A percentile compares a stretch with the other conserved stretches of the same genome.
These are phyloP conservation scores for Chymomyza costata DNA, from an alignment of 1,140 invertebrate species.

Conservation along the genomic window DNA sequence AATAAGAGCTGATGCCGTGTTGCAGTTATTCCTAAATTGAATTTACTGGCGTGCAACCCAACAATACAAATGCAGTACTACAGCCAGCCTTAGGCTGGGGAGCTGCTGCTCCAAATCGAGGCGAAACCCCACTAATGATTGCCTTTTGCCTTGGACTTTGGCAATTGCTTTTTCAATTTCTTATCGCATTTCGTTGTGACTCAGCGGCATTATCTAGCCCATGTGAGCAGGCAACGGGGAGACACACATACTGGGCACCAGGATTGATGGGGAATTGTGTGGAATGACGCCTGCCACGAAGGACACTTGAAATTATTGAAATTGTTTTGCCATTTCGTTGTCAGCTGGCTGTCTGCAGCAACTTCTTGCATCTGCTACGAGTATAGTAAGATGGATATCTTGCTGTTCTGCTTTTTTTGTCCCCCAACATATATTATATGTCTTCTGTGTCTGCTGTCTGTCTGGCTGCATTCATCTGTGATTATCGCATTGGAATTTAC, in stretches of 20 bases:
- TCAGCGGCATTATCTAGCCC: too few species aligned
- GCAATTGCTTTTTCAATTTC: constrained; percentile 52
- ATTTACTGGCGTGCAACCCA: constrained; percentile 36
- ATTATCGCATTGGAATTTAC: constrained; percentile 64
- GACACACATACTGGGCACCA: too few species aligned
- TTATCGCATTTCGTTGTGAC: constrained; percentile 50
- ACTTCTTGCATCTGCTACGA: too few species aligned
- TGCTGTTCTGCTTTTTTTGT: not conserved
- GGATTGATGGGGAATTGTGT: too few species aligned
- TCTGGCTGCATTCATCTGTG: constrained; percentile 29
- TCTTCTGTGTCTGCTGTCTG: constrained; percentile 15
- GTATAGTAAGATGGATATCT: too few species aligned
- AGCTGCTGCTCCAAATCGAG: too few species aligned
- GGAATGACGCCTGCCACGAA: constrained; percentile 56
- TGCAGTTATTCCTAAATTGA: constrained; percentile 66
- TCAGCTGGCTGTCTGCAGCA: too few species aligned
- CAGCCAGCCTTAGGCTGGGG: constrained; percentile 28
- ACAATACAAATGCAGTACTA: too few species aligned
- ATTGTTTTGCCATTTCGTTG: constrained; percentile 63
- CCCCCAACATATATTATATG: too few species aligned
- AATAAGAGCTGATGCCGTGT: constrained; percentile 44
- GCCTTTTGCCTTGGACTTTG: constrained; percentile 39
- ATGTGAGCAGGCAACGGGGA: too few species aligned
- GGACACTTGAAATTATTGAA: constrained; percentile 70
- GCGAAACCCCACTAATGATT: constrained; percentile 46